Percentiles rank a stretch among this genome's conserved stretches.
phyloP scores from a whole-genome alignment of 2,797 vertebrate species.

The Alfaro cultratus region DNA sequence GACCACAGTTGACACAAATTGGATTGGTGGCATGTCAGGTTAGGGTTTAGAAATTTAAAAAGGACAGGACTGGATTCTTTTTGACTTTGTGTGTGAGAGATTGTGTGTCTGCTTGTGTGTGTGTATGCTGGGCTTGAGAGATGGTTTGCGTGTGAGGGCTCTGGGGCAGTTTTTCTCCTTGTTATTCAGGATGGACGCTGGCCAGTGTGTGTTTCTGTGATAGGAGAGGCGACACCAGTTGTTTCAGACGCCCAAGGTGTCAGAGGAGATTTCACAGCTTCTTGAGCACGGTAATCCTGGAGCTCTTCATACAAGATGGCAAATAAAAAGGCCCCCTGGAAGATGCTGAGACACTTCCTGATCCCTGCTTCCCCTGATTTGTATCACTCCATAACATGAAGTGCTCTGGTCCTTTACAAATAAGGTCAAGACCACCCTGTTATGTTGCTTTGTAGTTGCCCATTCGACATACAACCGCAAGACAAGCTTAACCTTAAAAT shows the following conservation, averaged over 20 bases:
- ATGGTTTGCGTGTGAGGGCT: background rate
- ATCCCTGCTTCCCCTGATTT: conserved; percentile 59
- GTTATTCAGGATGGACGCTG: conserved; percentile 66
- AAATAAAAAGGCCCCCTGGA: conserved; percentile 75
- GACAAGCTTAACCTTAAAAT: conserved; percentile 7
- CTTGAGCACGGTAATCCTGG: conserved; percentile 78
- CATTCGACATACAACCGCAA: conserved; percentile 4
- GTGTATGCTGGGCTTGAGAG: background rate
- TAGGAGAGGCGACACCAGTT: conserved; percentile 69
- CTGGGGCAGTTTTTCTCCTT: conserved; percentile 32
- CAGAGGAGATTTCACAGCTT: conserved; percentile 80
- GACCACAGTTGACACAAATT: conserved; percentile 66
- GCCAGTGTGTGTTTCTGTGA: conserved; percentile 66
- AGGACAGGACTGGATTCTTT: conserved; percentile 61
- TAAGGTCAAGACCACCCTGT: conserved; percentile 40
- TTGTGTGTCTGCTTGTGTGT: background rate
- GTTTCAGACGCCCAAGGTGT: conserved; percentile 75
- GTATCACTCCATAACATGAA: conserved; percentile 30
- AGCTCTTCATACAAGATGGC: conserved; percentile 77
- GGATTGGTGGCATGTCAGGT: conserved; percentile 71
- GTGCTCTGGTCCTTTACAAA: conserved; percentile 36
- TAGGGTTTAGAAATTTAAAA: conserved; percentile 58
- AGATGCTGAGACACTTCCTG: conserved; percentile 62
- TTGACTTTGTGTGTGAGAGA: conserved; percentile 36
- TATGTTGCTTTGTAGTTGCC: conserved; percentile 5